A percentile compares a stretch with the other conserved stretches of the same genome.
phyloP scores from a whole-genome alignment of 2,888 invertebrate genomes.

The Campoletis raptor region DNA sequence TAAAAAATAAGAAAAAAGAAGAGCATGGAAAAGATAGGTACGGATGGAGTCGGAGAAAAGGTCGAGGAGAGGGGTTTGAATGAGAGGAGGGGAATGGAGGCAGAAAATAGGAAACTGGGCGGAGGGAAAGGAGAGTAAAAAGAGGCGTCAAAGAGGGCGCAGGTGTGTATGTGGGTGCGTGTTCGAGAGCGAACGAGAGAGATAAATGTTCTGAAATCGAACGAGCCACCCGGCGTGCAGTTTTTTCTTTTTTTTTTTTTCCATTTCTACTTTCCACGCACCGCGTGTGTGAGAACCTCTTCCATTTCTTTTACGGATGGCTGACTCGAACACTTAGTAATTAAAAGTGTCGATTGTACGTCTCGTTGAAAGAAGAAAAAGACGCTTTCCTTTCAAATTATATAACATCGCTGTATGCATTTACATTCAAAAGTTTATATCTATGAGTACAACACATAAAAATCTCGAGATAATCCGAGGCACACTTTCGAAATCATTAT shows the following conservation, averaged over 20 bases:
- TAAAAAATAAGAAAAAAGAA: slow-evolving; percentile 60
- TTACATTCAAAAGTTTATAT: slow-evolving; percentile 15
- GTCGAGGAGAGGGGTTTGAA: slow-evolving; percentile 6
- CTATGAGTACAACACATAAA: background rate
- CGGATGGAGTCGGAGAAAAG: slow-evolving; percentile 61
- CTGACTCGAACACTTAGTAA: slow-evolving; percentile 74
- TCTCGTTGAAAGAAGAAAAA: slow-evolving; percentile 75
- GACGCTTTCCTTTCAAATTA: slow-evolving; percentile 49
- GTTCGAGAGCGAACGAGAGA: slow-evolving; percentile 54
- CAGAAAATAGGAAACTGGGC: slow-evolving; percentile 29
- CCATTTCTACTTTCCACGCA: slow-evolving; percentile 33
- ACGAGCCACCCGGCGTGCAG: slow-evolving; percentile 62
- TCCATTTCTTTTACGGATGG: slow-evolving; percentile 40
- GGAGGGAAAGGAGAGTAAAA: slow-evolving; percentile 54
- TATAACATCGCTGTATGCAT: slow-evolving; percentile 17
- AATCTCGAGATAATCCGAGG: slow-evolving; percentile 14
- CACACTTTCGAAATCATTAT: slow-evolving; percentile 29
- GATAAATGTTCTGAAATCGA: slow-evolving; percentile 73
- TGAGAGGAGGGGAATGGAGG: slow-evolving; percentile 10
- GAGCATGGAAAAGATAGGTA: slow-evolving; percentile 70
- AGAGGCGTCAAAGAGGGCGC: slow-evolving; percentile 12
- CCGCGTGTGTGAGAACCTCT: slow-evolving; percentile 24
- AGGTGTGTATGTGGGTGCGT: background rate
- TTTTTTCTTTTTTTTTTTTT: slow-evolving; percentile 31
- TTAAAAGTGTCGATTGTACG: slow-evolving; percentile 81